These are phyloP conservation scores for Poeciliopsis turrubarensis DNA, from an alignment of 2,113 vertebrate species.

Conservation along the genomic window DNA sequence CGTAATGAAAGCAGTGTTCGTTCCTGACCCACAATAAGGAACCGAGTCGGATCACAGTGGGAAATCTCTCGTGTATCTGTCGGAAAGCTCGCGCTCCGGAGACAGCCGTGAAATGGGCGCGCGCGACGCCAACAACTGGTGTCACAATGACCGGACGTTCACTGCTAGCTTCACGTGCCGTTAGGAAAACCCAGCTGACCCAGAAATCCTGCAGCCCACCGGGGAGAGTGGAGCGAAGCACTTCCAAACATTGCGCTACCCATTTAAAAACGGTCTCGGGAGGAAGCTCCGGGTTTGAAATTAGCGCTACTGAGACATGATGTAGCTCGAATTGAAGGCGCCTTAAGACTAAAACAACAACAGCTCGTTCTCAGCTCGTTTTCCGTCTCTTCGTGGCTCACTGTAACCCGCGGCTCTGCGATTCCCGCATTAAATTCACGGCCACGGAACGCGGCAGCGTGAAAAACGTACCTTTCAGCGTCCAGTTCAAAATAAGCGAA, in stretches of 20 bases:
- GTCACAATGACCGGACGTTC: too few relatives aligned
- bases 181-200: accelerated
- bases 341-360: slow-evolving; percentile 16
- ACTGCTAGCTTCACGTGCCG: not conserved
- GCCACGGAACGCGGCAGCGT: not conserved
- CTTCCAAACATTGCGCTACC: not conserved
- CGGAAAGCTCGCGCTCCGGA: not conserved
- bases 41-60: not conserved
- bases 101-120: not conserved
- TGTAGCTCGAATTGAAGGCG: slow-evolving; percentile 17
- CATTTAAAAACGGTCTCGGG: accelerated
- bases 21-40: not conserved
- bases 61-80: not conserved
- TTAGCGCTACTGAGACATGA: not conserved
- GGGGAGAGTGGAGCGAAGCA: accelerated
- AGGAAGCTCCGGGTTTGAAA: accelerated
- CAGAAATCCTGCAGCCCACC: not conserved
- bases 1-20: too few relatives aligned
- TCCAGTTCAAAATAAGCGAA: not conserved
- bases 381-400: not conserved
- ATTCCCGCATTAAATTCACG: accelerated
- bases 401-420: accelerated
- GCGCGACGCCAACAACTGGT: not conserved
- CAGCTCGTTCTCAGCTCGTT: not conserved
- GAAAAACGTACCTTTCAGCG: slow-evolving; percentile 7